Base-by-base conservation (phyloP, 2,113 vertebrate species). In the Hipposideros armiger region DNA sequence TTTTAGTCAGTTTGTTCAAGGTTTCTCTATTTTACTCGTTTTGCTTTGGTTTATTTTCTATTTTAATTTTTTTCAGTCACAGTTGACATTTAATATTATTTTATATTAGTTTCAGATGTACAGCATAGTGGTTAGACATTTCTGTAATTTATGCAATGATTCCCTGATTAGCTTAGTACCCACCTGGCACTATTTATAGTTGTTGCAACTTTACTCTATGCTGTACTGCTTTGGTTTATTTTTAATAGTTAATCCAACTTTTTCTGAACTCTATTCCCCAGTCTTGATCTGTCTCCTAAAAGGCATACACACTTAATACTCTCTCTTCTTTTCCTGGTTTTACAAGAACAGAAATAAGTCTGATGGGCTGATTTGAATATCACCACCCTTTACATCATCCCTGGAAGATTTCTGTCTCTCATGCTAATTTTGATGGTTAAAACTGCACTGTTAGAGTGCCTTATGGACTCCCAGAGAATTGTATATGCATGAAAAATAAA, bases 1-100 rank as follows among this genome's bases (percentile, higher is more conserved):
- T 84, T 94, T 58, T 56, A 60, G 13, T 78, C 92, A 9, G 2
- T 86, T 74, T 78, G 10, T 83, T 92, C 30, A 92, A 54, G 2
- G 22, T 90, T 64, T 83, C n/a, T 92, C n/a, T 92, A 22, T 89
- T 95, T 40, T 36, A 81, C 87, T 76, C 36, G 19, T 96, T 95
- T 87, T 47, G 28, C 56, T 80, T 40, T 11, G 3, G 24, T 30
- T 91, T 16, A 64, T 47, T 86, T 94, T 94, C 54, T 36, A 36
- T 36, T 36, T 36, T 36, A 36, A 2, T 36, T 36, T 36, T 36
- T 36, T 36, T 36, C 36, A 36, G 36, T 36, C 36, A 36, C 36
- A 36, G 36, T 36, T 36, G 36, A 36, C 36, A 36, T 36, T 36
- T 36, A 36, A 36, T 36, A 36, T 36, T 36, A 36, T 36, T 36